Percentiles rank a stretch among this genome's conserved stretches.
These are phyloP conservation scores for Thereva nobilitata DNA, from an alignment of 2,888 invertebrate genomes.

Conservation along the genomic window DNA sequence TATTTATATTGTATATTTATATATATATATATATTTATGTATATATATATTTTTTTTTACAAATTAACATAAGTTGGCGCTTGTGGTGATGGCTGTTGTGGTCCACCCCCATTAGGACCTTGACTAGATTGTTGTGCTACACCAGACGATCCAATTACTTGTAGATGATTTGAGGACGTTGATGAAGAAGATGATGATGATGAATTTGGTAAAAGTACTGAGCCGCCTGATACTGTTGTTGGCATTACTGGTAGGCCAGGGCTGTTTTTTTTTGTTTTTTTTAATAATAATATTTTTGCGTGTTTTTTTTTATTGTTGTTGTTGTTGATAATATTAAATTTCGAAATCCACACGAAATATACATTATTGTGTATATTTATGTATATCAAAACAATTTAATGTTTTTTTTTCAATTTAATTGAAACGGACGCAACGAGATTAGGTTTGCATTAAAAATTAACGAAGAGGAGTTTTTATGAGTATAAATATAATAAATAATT, in stretches of 20 bases:
- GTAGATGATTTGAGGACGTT: constrained; percentile 53
- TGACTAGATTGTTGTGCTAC: constrained; percentile 49
- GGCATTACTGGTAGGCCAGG: constrained; percentile 48
- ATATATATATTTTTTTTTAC: constrained; percentile 57
- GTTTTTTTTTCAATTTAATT: constrained; percentile 29
- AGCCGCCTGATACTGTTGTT: constrained; percentile 57
- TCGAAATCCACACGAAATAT: not conserved
- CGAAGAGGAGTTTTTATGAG: constrained; percentile 34
- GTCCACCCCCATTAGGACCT: constrained; percentile 61
- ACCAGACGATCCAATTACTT: constrained; percentile 46
- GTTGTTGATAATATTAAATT: not conserved
- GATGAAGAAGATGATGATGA: constrained; percentile 56
- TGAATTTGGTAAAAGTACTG: constrained; percentile 53
- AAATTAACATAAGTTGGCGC: constrained; percentile 94
- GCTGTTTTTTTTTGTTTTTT: constrained; percentile 36
- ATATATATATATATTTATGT: constrained; percentile 6
- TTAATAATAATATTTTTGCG: not conserved
- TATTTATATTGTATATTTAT: not conserved
- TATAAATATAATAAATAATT: constrained; percentile 20
- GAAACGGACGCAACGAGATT: constrained; percentile 40
- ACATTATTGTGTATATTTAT: not conserved
- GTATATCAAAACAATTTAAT: not conserved
- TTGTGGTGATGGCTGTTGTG: constrained; percentile 68
- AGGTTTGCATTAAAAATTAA: constrained; percentile 33
- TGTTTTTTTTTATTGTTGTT: not conserved